phyloP scores from a whole-genome alignment of 2,888 invertebrate genomes.

The Spicauda simplicius region DNA sequence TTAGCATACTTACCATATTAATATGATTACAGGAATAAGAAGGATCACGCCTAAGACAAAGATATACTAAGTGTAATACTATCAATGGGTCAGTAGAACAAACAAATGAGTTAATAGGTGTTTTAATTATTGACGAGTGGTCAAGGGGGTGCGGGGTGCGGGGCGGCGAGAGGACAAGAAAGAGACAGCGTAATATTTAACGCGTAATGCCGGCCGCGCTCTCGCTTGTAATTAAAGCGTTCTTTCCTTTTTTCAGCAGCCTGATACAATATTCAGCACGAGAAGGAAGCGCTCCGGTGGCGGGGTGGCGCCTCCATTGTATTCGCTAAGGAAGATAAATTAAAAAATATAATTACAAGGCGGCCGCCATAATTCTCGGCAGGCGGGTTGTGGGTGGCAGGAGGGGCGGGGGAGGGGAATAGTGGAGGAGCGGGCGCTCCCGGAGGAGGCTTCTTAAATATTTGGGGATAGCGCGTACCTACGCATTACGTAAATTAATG shows the following conservation, averaged over 20 bases:
- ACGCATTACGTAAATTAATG: constrained; percentile 86
- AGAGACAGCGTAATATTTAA: constrained; percentile 84
- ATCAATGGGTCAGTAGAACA: constrained; percentile 69
- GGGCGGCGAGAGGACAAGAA: constrained; percentile 62
- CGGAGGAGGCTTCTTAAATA: constrained; percentile 85
- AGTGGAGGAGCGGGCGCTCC: constrained; percentile 82
- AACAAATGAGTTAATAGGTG: constrained; percentile 82
- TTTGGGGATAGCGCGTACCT: constrained; percentile 86
- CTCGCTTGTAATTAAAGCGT: constrained; percentile 85
- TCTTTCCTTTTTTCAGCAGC: constrained; percentile 85
- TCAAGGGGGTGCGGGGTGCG: constrained; percentile 50
- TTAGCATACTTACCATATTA: no score
- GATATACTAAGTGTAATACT: constrained; percentile 51
- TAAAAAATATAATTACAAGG: constrained; percentile 89
- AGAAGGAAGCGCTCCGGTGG: constrained; percentile 83
- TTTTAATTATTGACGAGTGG: constrained; percentile 80
- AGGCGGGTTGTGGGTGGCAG: constrained; percentile 69
- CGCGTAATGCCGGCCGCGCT: constrained; percentile 80
- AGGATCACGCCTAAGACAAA: neutral
- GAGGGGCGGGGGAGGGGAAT: constrained; percentile 61
- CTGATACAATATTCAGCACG: constrained; percentile 85
- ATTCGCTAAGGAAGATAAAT: constrained; percentile 89
- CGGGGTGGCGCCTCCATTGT: constrained; percentile 85
- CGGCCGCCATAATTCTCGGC: constrained; percentile 87
- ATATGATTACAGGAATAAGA: no score